Conservation (phyloP, 2,888 invertebrate genomes). For the Amphimallon solstitiale region DNA sequence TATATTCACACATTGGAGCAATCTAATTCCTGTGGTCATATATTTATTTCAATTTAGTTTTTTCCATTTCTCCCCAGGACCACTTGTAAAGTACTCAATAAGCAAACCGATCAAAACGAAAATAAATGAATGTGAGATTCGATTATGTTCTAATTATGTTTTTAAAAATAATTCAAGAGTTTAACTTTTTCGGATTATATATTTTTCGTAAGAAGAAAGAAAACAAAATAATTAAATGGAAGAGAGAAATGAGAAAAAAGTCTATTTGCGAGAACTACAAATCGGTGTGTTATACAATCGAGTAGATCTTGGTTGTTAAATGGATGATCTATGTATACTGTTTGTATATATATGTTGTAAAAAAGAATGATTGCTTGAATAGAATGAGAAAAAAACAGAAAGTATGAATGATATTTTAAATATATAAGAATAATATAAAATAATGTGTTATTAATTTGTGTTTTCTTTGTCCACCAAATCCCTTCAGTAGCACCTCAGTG, state of each 20-base stretch:
- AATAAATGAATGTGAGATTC: conserved; percentile 39
- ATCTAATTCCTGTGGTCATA: too few relatives aligned
- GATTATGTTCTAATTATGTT: not conserved
- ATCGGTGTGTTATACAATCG: conserved; percentile 49
- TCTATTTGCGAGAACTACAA: conserved; percentile 19
- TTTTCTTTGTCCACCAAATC: conserved; percentile 23
- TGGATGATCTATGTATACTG: conserved; percentile 50
- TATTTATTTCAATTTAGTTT: too few relatives aligned
- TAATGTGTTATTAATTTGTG: conserved; percentile 43
- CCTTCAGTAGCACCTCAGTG: too few relatives aligned
- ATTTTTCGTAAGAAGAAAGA: not conserved
- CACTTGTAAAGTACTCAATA: too few relatives aligned
- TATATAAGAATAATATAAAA: conserved; percentile 54
- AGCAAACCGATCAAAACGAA: conserved; percentile 37
- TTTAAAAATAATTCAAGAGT: not conserved
- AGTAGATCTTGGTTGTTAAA: conserved; percentile 51
- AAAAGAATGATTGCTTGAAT: conserved; percentile 48
- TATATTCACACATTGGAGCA: too few relatives aligned
- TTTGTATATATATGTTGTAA: conserved; percentile 56
- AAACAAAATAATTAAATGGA: not conserved
- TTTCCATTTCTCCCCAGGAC: too few relatives aligned
- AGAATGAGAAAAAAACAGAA: conserved; percentile 49
- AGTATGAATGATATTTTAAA: conserved; percentile 58
- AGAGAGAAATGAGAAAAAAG: not conserved
- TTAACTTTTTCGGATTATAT: not conserved